Base-by-base conservation (phyloP, 2,888 invertebrate genomes). In the Exocentrus adspersus region DNA sequence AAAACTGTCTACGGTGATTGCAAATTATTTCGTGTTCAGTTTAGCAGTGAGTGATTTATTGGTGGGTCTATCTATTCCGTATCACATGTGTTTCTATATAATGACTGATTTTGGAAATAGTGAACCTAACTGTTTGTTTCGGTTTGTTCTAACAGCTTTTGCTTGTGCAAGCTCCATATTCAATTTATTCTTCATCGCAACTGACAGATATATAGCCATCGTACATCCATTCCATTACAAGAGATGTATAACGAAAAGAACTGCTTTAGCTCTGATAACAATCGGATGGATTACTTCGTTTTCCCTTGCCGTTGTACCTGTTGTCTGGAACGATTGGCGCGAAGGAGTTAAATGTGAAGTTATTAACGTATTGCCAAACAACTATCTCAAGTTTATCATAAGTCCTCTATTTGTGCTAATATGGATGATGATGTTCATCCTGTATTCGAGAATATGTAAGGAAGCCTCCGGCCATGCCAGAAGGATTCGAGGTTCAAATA, bases 181-280 rank as follows among this genome's bases (percentile, higher is more conserved):
- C 83, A 93, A 92, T 80, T 86, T 93, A 71, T 88, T 92, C 75
- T 88, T 90, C 52, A 92, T 93, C 70, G 93, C 93, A 24, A 86
- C 91, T 64, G 93, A 93, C 83, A 87, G 91, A 73, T 93, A 92
- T 79, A 87, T 92, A 72, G 92, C 92, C 0, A 91, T 93, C 73
- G 87, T 93, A 46, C 89, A 92, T 81, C 92, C 93, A 7, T 84
- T 93, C 70, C 90, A 90, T 81, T 93, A 93, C 82, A 87, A 88
- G 78, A 86, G 90, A 78, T 89, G 88, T 79, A 90, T 92, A 87
- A 92, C 90, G n/a, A 88, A 88, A 74, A 84, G 87, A 71, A 85
- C 88, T 58, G 90, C 90, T 21, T 77, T 87, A 60, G 77, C 86
- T 53, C 85, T 91, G 54, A 89, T 92, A 80, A 83, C 86, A 48